Percentiles rank a stretch among this genome's conserved stretches.
These are phyloP conservation scores for Melolontha melolontha DNA, from an alignment of 2,888 invertebrate genomes.

Conservation along the genomic window DNA sequence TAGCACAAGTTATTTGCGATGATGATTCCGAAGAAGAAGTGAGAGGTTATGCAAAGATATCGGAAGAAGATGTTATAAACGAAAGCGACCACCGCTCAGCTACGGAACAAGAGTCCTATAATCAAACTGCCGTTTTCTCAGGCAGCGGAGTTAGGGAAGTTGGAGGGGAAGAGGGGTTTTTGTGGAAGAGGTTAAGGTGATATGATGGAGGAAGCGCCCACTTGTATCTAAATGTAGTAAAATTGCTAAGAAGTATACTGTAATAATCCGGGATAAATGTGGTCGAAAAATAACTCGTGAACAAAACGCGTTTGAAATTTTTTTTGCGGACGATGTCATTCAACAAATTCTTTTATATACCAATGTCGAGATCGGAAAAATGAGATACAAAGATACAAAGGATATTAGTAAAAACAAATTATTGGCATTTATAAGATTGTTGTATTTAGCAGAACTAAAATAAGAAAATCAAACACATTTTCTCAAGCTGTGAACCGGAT, in stretches of 20 bases:
- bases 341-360: conserved; percentile 48
- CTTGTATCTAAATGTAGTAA: conserved; percentile 46
- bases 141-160: conserved; percentile 1
- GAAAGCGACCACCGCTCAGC: conserved; percentile 43
- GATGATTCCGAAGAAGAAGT: conserved; percentile 11
- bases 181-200: conserved; percentile 46
- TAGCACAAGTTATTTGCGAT: background rate
- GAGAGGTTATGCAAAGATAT: conserved; percentile 9
- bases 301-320: conserved; percentile 39
- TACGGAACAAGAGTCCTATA: conserved; percentile 43
- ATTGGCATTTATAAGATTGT: conserved; percentile 48
- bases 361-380: conserved; percentile 46
- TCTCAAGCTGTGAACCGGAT: conserved; percentile 49
- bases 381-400: conserved; percentile 47
- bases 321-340: conserved; percentile 47
- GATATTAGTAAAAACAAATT: conserved; percentile 46
- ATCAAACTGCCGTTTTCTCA: too few relatives aligned
- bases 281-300: conserved; percentile 46
- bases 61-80: conserved; percentile 46
- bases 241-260: conserved; percentile 45
- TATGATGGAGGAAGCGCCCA: conserved; percentile 44
- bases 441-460: conserved; percentile 47
- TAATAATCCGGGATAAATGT: conserved; percentile 45
- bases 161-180: conserved; percentile 1
- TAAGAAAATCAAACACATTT: conserved; percentile 50